phyloP scores from a whole-genome alignment of 1,140 invertebrate genomes.

The Amyelois transitella region DNA sequence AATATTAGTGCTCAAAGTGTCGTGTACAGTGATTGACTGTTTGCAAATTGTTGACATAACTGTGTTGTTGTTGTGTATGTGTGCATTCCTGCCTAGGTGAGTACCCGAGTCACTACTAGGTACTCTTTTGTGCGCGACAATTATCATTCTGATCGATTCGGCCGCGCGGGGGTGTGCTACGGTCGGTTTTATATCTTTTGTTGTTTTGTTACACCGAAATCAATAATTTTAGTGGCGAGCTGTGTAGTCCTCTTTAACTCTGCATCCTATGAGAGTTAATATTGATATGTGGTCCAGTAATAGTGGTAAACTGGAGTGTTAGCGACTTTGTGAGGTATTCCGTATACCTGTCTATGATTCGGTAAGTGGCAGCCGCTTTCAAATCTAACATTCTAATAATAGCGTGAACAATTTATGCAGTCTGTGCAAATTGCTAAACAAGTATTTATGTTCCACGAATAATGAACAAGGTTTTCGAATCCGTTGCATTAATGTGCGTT shows the following conservation, averaged over 20 bases:
- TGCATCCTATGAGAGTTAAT: not conserved
- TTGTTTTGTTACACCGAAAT: conserved; percentile 71
- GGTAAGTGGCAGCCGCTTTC: not conserved
- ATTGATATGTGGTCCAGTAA: not conserved
- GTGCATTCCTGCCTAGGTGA: conserved; percentile 65
- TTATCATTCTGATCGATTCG: conserved; percentile 73
- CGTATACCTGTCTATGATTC: not conserved
- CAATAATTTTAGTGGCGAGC: conserved; percentile 69
- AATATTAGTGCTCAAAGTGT: conserved; percentile 17
- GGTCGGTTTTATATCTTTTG: conserved; percentile 70
- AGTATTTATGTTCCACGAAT: not conserved
- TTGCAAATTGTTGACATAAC: conserved; percentile 43
- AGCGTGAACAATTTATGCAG: not conserved
- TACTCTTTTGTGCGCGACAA: conserved; percentile 64
- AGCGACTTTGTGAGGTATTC: not conserved
- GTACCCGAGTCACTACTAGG: conserved; percentile 41
- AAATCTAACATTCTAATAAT: not conserved
- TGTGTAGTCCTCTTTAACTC: conserved; percentile 6
- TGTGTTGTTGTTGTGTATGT: conserved; percentile 62
- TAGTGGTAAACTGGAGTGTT: not conserved
- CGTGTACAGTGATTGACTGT: conserved; percentile 35
- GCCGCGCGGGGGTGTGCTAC: conserved; percentile 60
- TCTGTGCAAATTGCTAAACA: not conserved
- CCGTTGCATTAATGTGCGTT: too few species aligned
- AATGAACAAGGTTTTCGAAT: not conserved